These are phyloP conservation scores for Uloborus diversus DNA, from an alignment of 1,140 invertebrate species.

Conservation along the genomic window DNA sequence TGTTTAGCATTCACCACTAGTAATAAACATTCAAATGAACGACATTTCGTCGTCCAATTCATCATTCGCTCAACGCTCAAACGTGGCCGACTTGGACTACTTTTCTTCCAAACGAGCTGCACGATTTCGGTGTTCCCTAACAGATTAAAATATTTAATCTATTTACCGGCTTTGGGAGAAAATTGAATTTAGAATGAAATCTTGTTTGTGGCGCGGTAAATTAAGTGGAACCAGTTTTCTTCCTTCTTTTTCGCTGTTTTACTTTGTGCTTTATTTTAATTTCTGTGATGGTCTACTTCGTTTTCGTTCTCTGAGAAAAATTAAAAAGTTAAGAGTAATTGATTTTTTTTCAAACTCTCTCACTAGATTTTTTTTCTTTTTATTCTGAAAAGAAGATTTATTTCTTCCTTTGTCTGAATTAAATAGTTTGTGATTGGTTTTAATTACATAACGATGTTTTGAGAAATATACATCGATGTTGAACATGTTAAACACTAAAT, in stretches of 20 bases:
- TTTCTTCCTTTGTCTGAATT: neutral
- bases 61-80: neutral
- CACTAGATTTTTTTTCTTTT: slow-evolving; percentile 1
- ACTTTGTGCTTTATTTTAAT: slow-evolving; percentile 39
- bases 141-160: slow-evolving; percentile 57
- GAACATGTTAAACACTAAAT: slow-evolving; percentile 22
- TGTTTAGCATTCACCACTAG: slow-evolving; percentile 10
- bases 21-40: slow-evolving; percentile 50
- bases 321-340: slow-evolving; percentile 45
- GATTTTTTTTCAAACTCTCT: slow-evolving; percentile 8
- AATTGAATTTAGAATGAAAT: slow-evolving; percentile 57
- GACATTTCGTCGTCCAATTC: neutral
- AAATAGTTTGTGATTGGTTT: slow-evolving; percentile 46
- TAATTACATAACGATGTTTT: slow-evolving; percentile 39
- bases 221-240: slow-evolving; percentile 43
- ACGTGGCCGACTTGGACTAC: neutral
- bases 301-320: slow-evolving; percentile 27
- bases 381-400: too few relatives aligned
- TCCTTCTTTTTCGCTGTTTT: neutral
- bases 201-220: slow-evolving; percentile 52
- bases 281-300: slow-evolving; percentile 19
- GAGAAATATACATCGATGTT: neutral
- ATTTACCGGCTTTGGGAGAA: slow-evolving; percentile 48
- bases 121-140: slow-evolving; percentile 45
- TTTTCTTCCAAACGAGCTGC: neutral